Evolutionary conservation across 2,113 vertebrate species (phyloP).

Genomic region (Saccopteryx bilineata): DNA sequence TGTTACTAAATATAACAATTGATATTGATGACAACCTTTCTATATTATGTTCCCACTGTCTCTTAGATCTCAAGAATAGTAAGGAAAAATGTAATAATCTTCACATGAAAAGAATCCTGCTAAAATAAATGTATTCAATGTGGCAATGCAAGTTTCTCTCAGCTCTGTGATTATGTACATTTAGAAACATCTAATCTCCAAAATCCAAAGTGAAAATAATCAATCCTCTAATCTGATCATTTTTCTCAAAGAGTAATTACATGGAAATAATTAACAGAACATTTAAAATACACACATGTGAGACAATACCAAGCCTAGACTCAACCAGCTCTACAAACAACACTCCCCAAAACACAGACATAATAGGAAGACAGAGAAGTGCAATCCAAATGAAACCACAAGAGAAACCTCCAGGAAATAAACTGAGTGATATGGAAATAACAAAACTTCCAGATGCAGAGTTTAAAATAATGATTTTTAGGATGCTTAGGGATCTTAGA

Average conservation of each 20-base stretch:
- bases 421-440: too few relatives aligned
- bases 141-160: not conserved
- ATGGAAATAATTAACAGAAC: not conserved
- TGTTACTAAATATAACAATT: not conserved
- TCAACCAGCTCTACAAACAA: too few relatives aligned
- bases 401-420: too few relatives aligned
- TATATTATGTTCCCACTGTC: not conserved
- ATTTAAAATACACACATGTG: not conserved
- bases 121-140: not conserved
- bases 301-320: too few relatives aligned
- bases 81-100: not conserved
- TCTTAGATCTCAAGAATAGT: not conserved
- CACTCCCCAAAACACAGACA: not conserved
- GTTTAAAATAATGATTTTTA: too few relatives aligned
- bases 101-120: not conserved
- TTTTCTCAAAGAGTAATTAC: not conserved
- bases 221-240: not conserved
- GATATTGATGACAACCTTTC: not conserved
- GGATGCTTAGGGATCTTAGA: too few relatives aligned
- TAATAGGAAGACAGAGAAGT: too few relatives aligned
- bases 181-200: not conserved
- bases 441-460: too few relatives aligned
- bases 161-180: not conserved
- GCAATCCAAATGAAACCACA: too few relatives aligned
- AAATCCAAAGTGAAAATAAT: not conserved